Conservation (phyloP, 1,140 invertebrate species). For the Ips nitidus region DNA sequence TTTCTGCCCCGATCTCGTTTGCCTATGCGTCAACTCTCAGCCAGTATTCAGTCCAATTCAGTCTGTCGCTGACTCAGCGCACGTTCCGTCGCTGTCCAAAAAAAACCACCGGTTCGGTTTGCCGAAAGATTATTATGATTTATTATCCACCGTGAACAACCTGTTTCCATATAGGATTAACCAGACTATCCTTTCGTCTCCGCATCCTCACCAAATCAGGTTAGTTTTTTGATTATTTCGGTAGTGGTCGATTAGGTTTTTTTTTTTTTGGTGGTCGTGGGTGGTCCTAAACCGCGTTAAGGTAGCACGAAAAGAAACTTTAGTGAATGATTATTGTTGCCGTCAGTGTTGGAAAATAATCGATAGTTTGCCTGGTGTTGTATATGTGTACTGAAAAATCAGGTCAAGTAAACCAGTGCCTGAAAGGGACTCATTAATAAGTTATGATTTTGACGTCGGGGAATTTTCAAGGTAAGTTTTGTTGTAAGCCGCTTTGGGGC, state of each 20-base stretch:
- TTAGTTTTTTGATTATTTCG: neutral
- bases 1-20: constrained; percentile 30
- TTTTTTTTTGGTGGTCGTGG: neutral
- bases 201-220: no score
- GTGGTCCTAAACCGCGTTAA: no score
- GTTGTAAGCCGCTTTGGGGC: neutral
- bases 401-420: constrained; percentile 32
- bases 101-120: constrained; percentile 24
- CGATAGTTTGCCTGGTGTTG: constrained; percentile 31
- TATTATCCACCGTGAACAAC: constrained; percentile 31
- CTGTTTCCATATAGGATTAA: constrained; percentile 8
- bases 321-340: constrained; percentile 22
- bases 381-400: constrained; percentile 35
- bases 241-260: no score
- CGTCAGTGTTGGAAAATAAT: constrained; percentile 24
- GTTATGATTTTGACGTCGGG: constrained; percentile 25
- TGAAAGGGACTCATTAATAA: constrained; percentile 23
- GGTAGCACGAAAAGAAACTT: neutral
- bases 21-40: constrained; percentile 35
- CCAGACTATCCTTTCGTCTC: neutral
- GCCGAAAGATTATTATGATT: constrained; percentile 30
- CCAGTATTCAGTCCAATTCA: constrained; percentile 31
- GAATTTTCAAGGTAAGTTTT: constrained; percentile 29
- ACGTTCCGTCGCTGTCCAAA: constrained; percentile 11
- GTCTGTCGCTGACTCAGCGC: constrained; percentile 24